Evolutionary conservation across 2,797 vertebrate species (phyloP), one percentile per base, ranked within the genome.

Genomic region (Carcharodon carcharias): DNA sequence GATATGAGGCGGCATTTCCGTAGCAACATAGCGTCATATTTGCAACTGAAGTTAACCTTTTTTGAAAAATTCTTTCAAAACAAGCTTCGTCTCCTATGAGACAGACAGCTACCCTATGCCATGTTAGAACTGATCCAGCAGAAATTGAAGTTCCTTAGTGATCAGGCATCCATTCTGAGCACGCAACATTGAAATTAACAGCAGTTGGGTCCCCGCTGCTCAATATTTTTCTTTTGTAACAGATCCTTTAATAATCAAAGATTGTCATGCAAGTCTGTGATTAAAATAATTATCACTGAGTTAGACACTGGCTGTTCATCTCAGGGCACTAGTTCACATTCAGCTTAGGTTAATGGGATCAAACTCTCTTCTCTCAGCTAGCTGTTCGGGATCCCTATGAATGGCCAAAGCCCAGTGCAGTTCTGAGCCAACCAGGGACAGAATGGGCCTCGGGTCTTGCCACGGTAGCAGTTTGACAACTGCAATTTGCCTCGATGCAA

Each of bases 291-390:
- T 93, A 45, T 28, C 45, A 45, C n/a, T 67, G 91, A 40, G n/a
- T 93, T 67, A 45, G 91, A 45, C 18, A 14, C 91, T 28, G 91
- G 61, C 40, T 11, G 35, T 40, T 93, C 91, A 45, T n/a, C n/a
- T 31, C 63, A 23, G 91, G 40, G 91, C n/a, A 3, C 23, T 67
- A 8, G 61, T 93, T 65, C 61, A 93, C 65, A 67, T 45, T 67
- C 91, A 65, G 21, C 63, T 35, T 8, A 93, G 91, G n/a, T 67
- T 93, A 93, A 93, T 93, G 63, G 63, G n/a, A 93, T 93, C 63
- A 93, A 45, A 67, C 23, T 67, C 58, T 92, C 18, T 61, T 61
- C 91, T 12, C n/a, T 12, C 21, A 26, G 58, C 61, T 40, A 21
- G 2, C 61, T n/a, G n/a, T 26, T 45, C 40, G 9, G 63, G 4